Conservation (phyloP, 1,140 invertebrate species). For the Vollenhovia emeryi region DNA sequence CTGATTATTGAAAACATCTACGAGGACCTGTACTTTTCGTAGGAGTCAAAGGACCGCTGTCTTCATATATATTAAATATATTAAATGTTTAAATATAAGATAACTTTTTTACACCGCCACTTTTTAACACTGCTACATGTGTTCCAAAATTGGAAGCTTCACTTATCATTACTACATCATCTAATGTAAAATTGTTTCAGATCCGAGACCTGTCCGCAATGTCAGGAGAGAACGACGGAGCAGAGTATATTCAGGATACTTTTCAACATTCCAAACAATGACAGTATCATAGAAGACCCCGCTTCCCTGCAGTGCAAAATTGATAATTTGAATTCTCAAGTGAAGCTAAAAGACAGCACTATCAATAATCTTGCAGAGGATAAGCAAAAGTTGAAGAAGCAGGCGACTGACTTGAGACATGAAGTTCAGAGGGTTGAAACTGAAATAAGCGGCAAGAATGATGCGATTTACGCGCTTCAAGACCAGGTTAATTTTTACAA, state of each 20-base stretch:
- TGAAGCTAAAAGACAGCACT: constrained; percentile 82
- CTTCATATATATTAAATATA: no score
- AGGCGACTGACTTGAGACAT: constrained; percentile 79
- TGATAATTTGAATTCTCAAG: constrained; percentile 83
- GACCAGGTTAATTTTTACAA: constrained; percentile 86
- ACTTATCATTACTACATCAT: no score
- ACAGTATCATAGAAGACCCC: constrained; percentile 77
- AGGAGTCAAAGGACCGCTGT: no score
- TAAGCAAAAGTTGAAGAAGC: constrained; percentile 73
- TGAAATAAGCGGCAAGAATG: constrained; percentile 82
- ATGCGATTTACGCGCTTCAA: constrained; percentile 84
- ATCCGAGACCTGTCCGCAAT: constrained; percentile 90
- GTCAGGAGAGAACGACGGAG: constrained; percentile 87
- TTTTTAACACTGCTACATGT: no score
- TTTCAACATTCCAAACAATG: constrained; percentile 87
- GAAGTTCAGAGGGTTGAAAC: constrained; percentile 84
- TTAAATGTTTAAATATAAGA: no score
- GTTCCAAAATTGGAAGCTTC: no score
- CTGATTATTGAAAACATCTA: no score
- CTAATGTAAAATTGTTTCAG: constrained; percentile 63
- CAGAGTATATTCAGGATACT: constrained; percentile 87
- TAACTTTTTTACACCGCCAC: no score
- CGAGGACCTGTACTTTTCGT: no score
- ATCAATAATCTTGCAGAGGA: constrained; percentile 74
- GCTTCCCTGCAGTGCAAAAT: constrained; percentile 82